These are phyloP conservation scores for Passer domesticus DNA, from an alignment of 2,113 vertebrate species.

Conservation along the genomic window DNA sequence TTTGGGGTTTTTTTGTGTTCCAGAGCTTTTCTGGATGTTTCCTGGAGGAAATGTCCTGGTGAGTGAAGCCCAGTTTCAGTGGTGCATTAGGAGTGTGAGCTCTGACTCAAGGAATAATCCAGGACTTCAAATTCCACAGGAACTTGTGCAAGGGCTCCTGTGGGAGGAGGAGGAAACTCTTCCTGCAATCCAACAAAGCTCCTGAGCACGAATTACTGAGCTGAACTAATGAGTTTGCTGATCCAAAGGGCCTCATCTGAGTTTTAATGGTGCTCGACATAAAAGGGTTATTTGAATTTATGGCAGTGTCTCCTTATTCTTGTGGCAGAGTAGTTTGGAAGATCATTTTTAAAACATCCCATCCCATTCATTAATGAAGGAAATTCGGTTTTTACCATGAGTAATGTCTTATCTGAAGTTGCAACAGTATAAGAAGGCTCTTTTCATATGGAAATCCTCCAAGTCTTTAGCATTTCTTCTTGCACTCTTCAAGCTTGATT, in stretches of 20 bases:
- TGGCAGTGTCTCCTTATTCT: neutral
- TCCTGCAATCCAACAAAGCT: neutral
- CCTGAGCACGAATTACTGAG: neutral
- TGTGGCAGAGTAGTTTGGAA: neutral
- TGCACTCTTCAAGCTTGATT: neutral
- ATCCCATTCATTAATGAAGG: neutral
- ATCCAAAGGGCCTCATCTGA: neutral
- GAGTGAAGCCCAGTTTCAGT: neutral
- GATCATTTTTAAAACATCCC: neutral
- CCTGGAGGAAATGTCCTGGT: neutral
- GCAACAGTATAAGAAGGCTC: neutral
- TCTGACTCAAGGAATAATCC: neutral
- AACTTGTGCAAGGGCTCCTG: neutral
- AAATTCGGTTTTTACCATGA: neutral
- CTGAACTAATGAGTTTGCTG: neutral
- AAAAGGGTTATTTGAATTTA: neutral
- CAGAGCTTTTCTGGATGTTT: neutral
- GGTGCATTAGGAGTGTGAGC: neutral
- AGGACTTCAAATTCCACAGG: neutral
- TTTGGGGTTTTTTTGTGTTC: neutral
- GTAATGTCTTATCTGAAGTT: neutral
- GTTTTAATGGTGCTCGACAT: neutral
- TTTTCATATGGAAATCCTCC: slow-evolving; percentile 27
- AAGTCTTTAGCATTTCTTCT: slow-evolving; percentile 18
- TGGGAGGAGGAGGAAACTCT: neutral